Percentiles rank a stretch among this genome's conserved stretches.
Evolutionary conservation across 2,888 invertebrate species (phyloP).

Genomic region (Lasioglossum lativentre): DNA sequence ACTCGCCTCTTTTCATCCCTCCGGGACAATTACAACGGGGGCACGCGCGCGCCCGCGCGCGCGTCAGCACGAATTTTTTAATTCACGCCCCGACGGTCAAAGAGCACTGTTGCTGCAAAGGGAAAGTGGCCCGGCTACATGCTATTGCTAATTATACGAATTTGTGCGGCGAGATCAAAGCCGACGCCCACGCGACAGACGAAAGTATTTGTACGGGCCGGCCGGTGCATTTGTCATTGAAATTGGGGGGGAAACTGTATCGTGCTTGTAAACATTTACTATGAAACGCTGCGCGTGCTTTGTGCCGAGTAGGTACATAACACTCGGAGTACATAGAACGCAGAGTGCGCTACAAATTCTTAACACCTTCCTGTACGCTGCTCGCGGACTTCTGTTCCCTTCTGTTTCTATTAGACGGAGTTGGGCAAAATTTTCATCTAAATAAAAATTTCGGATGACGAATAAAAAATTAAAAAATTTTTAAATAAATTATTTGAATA

Average conservation of each 20-base stretch:
- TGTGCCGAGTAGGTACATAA: neutral
- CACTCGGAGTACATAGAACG: neutral
- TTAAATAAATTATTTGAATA: too few species aligned
- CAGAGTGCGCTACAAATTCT: neutral
- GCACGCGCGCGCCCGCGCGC: neutral
- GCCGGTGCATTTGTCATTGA: neutral
- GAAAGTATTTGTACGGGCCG: neutral
- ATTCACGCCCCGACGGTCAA: slow-evolving; percentile 15
- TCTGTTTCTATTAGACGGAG: neutral
- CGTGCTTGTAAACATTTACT: neutral
- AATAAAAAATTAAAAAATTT: too few species aligned
- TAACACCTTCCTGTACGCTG: neutral
- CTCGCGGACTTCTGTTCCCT: neutral
- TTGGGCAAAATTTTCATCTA: too few species aligned
- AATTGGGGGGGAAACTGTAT: neutral
- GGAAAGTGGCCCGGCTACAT: neutral
- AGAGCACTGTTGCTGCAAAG: neutral
- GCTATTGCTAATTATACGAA: slow-evolving; percentile 4
- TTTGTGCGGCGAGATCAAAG: neutral
- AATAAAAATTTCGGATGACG: too few species aligned
- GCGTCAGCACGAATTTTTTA: neutral
- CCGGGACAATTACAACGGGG: slow-evolving; percentile 16
- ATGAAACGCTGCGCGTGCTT: neutral
- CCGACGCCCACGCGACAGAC: neutral
- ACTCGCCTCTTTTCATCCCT: neutral